These are phyloP conservation scores for Trichonephila clavipes DNA, from an alignment of 1,140 invertebrate genomes.

Conservation along the genomic window DNA sequence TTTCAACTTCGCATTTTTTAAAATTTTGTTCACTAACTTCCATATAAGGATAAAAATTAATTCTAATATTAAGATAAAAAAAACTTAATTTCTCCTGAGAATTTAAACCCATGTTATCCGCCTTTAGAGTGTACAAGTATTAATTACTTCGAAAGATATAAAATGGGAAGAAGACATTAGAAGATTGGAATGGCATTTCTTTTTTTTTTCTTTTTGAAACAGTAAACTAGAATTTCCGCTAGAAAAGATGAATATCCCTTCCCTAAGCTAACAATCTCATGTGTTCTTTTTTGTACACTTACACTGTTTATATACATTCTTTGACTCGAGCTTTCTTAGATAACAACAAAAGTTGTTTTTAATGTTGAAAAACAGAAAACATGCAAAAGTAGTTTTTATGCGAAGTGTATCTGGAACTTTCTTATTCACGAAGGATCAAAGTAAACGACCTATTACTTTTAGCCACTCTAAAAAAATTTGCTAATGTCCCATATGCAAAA, in stretches of 20 bases:
- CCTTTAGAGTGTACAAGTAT: neutral
- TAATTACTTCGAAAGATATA: conserved; percentile 26
- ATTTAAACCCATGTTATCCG: neutral
- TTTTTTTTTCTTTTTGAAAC: neutral
- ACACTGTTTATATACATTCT: neutral
- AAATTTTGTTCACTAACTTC: neutral
- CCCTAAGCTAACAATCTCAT: neutral
- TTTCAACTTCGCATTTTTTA: neutral
- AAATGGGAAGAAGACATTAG: neutral
- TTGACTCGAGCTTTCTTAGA: neutral
- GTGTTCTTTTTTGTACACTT: neutral
- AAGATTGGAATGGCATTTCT: conserved; percentile 18
- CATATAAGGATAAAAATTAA: neutral
- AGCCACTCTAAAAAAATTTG: too few relatives aligned
- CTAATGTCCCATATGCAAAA: too few relatives aligned
- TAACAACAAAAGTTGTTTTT: neutral
- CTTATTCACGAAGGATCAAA: too few relatives aligned
- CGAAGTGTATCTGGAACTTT: neutral
- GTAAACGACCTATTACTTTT: too few relatives aligned
- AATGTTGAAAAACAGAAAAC: neutral
- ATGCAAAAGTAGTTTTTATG: neutral
- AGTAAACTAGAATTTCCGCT: neutral
- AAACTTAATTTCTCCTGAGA: neutral
- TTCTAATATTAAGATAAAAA: neutral
- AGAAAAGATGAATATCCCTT: conserved; percentile 8